Base-by-base conservation (phyloP, 1,140 invertebrate species). In the Drosophila albomicans region DNA sequence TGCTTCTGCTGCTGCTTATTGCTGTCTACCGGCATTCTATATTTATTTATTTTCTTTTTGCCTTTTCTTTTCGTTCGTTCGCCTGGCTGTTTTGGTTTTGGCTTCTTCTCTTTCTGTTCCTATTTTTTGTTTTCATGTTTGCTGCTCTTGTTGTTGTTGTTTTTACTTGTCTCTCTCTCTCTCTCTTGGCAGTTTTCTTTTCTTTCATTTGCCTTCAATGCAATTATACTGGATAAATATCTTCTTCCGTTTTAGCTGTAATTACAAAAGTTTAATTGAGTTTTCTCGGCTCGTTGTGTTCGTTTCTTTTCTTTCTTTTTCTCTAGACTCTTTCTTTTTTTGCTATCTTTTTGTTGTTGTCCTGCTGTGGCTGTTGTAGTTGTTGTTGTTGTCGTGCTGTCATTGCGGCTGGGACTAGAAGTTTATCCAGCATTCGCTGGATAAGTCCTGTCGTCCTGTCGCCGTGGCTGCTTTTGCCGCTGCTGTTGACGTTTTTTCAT, bases 201-300 rank as follows among this genome's bases (percentile, higher is more conserved):
- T 89, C 81, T 89, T 89, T 91, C 85, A 84, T 91, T 91, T 88
- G 90, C 86, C 84, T 91, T 91, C 90, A 91, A 91, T 91, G 90
- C 90, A 91, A 91, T 91, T 91, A 91, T 91, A 86, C 90, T 91
- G 90, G 90, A 91, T 91, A 91, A 91, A 91, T 91, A 91, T 91
- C 89, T 91, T 91, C 82, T 91, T 91, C 85, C 89, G 90, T 91
- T 91, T 91, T 91, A 91, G 90, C 90, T 91, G 90, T 91, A 91
- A 91, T 91, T 91, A 91, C 90, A 91, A 91, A 91, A 91, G 90
- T 91, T 91, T 91, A 91, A 91, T 91, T 91, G 90, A 91, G 90
- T 91, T 91, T 91, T 91, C 90, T 90, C 90, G 82, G 81, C 86
- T 91, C 78, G 84, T 91, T 88, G 84, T 87, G 84, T 88, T 80